These are phyloP conservation scores for Carterocephalus palaemon DNA, from an alignment of 2,888 invertebrate genomes.

Conservation along the genomic window DNA sequence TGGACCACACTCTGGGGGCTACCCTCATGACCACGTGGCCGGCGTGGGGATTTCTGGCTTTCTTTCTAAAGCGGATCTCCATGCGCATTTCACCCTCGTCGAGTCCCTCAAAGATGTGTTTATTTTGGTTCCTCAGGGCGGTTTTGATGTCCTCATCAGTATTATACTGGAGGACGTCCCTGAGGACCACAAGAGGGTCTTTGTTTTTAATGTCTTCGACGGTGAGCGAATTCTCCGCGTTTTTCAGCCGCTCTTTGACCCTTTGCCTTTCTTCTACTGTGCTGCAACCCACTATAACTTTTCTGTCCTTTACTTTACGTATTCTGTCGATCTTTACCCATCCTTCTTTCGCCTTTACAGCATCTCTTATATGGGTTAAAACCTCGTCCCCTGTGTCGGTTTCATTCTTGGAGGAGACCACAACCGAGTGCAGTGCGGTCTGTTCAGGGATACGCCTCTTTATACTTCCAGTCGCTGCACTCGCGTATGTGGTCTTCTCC, in stretches of 20 bases:
- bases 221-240: background rate
- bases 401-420: too few relatives aligned
- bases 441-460: too few relatives aligned
- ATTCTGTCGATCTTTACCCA: constrained; percentile 7
- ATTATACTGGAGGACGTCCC: constrained; percentile 3
- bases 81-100: background rate
- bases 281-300: constrained; percentile 13
- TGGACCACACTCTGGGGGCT: too few relatives aligned
- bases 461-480: too few relatives aligned
- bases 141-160: background rate
- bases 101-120: background rate
- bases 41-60: too few relatives aligned
- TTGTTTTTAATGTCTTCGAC: constrained; percentile 20
- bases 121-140: constrained; percentile 7
- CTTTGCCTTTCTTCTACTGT: background rate
- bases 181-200: constrained; percentile 12
- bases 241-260: too few relatives aligned
- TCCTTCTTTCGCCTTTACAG: constrained; percentile 5
- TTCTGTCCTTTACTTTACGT: constrained; percentile 16
- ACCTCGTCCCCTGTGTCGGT: constrained; percentile 12
- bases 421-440: too few relatives aligned
- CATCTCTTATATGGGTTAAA: constrained; percentile 1
- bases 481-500: too few relatives aligned
- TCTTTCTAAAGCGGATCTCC: background rate
- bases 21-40: too few relatives aligned